Base-by-base conservation (phyloP, 2,797 vertebrate species). In the Columba guinea region DNA sequence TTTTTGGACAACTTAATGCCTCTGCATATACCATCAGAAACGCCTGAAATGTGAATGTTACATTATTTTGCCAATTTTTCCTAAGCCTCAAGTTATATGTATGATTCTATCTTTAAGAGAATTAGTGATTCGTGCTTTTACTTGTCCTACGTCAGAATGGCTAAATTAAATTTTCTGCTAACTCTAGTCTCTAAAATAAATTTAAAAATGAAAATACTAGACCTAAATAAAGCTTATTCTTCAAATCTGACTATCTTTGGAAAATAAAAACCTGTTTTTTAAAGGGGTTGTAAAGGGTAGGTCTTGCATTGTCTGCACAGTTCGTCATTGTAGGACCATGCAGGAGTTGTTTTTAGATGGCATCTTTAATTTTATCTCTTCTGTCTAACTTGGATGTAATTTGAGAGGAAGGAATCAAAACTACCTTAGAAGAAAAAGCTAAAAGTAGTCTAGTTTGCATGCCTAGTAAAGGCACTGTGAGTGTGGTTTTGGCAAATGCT, bases 401-500 rank as follows among this genome's bases (percentile, higher is more conserved):
- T 88, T 87, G 88, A 81, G 52, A 82, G 64, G 62, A 91, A 83
- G 62, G 35, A 68, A 81, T 75, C 32, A 85, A 85, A 67, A 80
- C 34, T 85, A 34, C 28, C 11, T 44, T 13, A 90, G 30, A 4
- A 86, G 75, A 44, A 73, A 87, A 27, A 26, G 3, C 27, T 77
- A 11, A 4, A 80, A n/a, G 56, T 75, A 62, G 41, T 52, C 58
- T 44, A 35, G 35, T 74, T 85, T 70, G 30, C 53, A 44, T 6
- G 4, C 30, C 85, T 89, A 41, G 37, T 52, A 53, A 64, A 68
- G 13, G 13, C 11, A 71, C 60, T 80, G 16, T 77, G 17, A 32
- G 17, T 89, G 84, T 84, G 84, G 41, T 74, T 94, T 92, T 84
- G 86, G 73, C 65, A 93, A 86, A 52, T 55, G 26, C 16, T 81